Percentiles rank a stretch among this genome's conserved stretches.
These are phyloP conservation scores for Coelinius sp. DNA, from an alignment of 2,888 invertebrate genomes.

Conservation along the genomic window DNA sequence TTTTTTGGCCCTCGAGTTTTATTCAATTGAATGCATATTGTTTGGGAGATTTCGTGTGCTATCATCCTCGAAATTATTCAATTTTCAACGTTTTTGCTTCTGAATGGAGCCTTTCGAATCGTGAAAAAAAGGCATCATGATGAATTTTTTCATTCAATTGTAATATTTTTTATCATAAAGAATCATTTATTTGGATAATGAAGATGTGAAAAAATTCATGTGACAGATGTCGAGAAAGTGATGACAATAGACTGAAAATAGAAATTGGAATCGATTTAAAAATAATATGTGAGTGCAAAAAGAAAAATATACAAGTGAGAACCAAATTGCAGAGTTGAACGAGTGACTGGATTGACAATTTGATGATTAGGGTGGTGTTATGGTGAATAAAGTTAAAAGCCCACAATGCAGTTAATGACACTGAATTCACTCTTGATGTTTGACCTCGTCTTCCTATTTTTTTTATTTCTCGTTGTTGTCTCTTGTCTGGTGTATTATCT, in stretches of 20 bases:
- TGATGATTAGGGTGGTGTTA: conserved; percentile 54
- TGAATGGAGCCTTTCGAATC: background rate
- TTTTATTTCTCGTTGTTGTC: conserved; percentile 87
- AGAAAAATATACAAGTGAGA: background rate
- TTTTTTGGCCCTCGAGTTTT: background rate
- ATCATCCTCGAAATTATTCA: background rate
- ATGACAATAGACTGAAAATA: background rate
- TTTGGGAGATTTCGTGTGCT: background rate
- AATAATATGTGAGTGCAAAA: background rate
- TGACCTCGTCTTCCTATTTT: conserved; percentile 89
- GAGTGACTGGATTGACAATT: conserved; percentile 12
- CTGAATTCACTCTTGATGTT: conserved; percentile 90
- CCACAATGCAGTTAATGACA: conserved; percentile 85
- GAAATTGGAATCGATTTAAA: background rate
- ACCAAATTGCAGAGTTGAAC: background rate
- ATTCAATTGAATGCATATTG: background rate
- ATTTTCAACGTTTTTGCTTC: background rate
- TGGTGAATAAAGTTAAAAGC: conserved; percentile 61
- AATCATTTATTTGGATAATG: background rate
- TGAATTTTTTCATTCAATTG: too few relatives aligned
- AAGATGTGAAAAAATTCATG: background rate
- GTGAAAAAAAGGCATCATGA: too few relatives aligned
- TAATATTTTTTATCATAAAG: too few relatives aligned
- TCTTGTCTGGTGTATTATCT: conserved; percentile 87
- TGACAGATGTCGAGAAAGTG: background rate